Conservation (phyloP, 2,888 invertebrate genomes). For the Bedellia somnulentella region DNA sequence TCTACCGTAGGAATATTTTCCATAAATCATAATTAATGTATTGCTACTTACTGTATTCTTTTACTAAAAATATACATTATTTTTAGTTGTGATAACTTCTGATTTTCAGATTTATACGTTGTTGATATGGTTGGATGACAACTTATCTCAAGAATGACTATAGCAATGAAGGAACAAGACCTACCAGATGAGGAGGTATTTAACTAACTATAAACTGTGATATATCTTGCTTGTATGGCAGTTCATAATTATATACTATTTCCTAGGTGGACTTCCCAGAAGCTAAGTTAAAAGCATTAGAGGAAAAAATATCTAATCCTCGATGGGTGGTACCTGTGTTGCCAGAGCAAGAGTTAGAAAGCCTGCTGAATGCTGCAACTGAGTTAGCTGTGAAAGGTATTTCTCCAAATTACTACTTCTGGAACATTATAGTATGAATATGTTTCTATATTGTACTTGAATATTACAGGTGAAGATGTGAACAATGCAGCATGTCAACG, state of each 20-base stretch:
- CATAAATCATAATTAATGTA: no score
- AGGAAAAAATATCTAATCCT: constrained; percentile 94
- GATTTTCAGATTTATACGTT: no score
- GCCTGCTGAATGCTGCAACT: constrained; percentile 85
- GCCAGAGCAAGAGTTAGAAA: constrained; percentile 94
- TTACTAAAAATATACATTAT: no score
- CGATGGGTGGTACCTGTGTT: constrained; percentile 97
- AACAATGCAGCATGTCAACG: constrained; percentile 89
- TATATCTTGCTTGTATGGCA: neutral
- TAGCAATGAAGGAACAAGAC: constrained; percentile 57
- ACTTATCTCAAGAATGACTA: constrained; percentile 60
- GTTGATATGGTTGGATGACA: no score
- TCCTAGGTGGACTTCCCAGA: constrained; percentile 72
- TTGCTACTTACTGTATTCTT: no score
- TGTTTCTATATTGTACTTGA: constrained; percentile 1
- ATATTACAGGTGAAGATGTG: constrained; percentile 74
- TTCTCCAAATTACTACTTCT: constrained; percentile 5
- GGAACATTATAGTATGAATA: neutral
- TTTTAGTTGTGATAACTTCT: no score
- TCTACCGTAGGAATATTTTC: no score
- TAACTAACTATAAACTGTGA: constrained; percentile 2
- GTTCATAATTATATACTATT: constrained; percentile 6
- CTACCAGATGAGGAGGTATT: constrained; percentile 52
- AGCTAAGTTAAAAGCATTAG: constrained; percentile 82
- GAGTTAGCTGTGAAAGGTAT: constrained; percentile 82